A percentile compares a stretch with the other conserved stretches of the same genome.
phyloP scores from a whole-genome alignment of 2,888 invertebrate genomes.

The Drosophila rellima region DNA sequence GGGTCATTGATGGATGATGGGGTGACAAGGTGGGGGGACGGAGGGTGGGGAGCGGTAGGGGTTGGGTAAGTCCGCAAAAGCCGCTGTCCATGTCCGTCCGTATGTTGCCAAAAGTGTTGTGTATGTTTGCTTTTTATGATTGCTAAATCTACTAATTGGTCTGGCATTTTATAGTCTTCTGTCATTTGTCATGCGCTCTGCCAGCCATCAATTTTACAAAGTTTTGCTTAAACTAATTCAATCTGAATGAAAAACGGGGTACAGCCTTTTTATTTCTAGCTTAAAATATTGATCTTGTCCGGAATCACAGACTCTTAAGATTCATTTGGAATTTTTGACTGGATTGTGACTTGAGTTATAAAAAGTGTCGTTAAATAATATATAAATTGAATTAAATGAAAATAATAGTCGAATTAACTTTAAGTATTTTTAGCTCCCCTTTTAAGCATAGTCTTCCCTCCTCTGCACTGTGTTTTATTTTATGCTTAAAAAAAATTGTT shows the following conservation, averaged over 20 bases:
- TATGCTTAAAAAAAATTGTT: not conserved
- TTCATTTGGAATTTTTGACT: conserved; percentile 6
- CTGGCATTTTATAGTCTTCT: conserved; percentile 34
- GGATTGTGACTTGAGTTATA: conserved; percentile 5
- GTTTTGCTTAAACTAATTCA: conserved; percentile 4
- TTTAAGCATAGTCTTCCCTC: not conserved
- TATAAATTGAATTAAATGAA: conserved; percentile 29
- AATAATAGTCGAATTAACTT: not conserved
- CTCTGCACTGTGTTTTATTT: not conserved
- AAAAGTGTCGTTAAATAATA: conserved; percentile 45
- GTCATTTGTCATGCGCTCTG: conserved; percentile 39
- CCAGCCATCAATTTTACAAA: not conserved
- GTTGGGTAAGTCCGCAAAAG: conserved; percentile 35
- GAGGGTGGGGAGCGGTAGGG: too few relatives aligned
- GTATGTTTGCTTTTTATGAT: conserved; percentile 46
- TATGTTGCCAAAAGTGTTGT: conserved; percentile 39
- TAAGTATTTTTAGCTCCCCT: conserved; percentile 3
- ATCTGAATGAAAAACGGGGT: conserved; percentile 7
- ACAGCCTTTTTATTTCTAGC: conserved; percentile 8
- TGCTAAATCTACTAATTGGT: conserved; percentile 64
- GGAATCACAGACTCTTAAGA: conserved; percentile 10
- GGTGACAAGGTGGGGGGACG: not conserved
- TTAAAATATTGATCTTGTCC: conserved; percentile 5
- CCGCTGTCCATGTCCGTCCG: conserved; percentile 17
- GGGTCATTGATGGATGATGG: not conserved